Base-by-base conservation (phyloP, 35 echinoderm and acorn worm species). In the Ophiothrix spiculata region DNA sequence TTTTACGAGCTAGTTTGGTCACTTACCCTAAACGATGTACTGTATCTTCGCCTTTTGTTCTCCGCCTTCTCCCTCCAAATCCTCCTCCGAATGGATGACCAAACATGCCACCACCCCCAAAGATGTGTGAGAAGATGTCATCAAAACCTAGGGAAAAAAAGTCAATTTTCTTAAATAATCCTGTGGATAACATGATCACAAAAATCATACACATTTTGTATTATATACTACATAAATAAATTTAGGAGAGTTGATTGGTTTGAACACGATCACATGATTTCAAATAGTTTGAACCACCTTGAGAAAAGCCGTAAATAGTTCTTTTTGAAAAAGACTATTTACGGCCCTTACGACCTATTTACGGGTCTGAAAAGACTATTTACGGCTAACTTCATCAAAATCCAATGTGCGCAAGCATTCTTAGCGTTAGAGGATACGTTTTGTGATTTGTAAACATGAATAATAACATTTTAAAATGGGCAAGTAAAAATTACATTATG, bases 111-210 rank as follows among this genome's bases (percentile, higher is more conserved):
- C 89, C 96, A 85, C 96, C 96, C n/a, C n/a, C n/a, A 87, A 99
- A 99, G 82, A 99, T 86, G 81, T 92, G 92, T 4, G 96, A 99
- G 74, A 99, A 99, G 25, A 99, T 90, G 45, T 99, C 96, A 64
- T 99, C 96, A 80, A 97, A 88, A 23, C 91, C 96, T 99, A 77
- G 32, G 82, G 88, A 38, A 88, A 80, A 13, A 42, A 6, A 28
- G 12, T 76, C 12, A 28, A 8, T 31, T 31, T 12, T 6, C 74
- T 31, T 76, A 35, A 6, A 12, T 28, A 76, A 10, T 35, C 74
- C 25, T 28, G n/a, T n/a, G n/a, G n/a, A n/a, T n/a, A n/a, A 76
- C 74, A n/a, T n/a, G n/a, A n/a, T n/a, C n/a, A n/a, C n/a, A n/a
- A n/a, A n/a, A n/a, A n/a, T n/a, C n/a, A n/a, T n/a, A 28, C n/a